Evolutionary conservation across 2,113 vertebrate species (phyloP), one percentile per base, ranked within the genome.

Genomic region (Xiphias gladius): DNA sequence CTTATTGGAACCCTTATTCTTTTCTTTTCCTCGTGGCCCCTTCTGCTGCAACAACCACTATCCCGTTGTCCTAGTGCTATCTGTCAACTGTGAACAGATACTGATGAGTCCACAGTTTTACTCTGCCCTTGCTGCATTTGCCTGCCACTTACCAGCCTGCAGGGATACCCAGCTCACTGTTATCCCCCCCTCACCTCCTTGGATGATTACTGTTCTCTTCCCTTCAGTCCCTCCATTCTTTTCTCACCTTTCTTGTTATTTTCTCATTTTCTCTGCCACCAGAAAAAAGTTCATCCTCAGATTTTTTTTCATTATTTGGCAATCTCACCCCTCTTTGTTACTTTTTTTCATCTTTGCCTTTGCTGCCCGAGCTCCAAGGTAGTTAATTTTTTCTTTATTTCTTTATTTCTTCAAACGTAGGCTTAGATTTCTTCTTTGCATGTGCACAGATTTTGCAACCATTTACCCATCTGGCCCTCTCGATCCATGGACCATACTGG

Each of bases 61-160:
- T 54, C 73, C 73, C 65, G 75, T 89, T 85, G 89, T 90, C 85
- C 80, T 66, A 3, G 73, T 82, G 83, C 88, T 91, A 93, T 92
- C 93, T 92, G 76, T 90, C 91, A 89, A 67, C 84, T 89, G 89
- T 83, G 88, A 90, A 89, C 79, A 90, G 64, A 92, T 91, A 87
- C 54, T 87, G 92, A 92, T 93, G 90, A 94, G 76, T 93, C 89
- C 76, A 89, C 93, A 89, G 32, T 93, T 93, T 89, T 74, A 28
- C 82, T 79, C 73, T 87, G 87, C 83, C 91, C 90, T 92, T 86
- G 86, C 83, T 83, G 85, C 79, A 86, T 84, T 84, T 76, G 76
- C 85, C 84, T 84, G 77, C 83, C 86, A 75, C 88, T 91, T 73
- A 82, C 79, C 65, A 81, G 66, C 73, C 83, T 70, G 66, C 87